These are phyloP conservation scores for Neotoma lepida DNA, from an alignment of 2,113 vertebrate genomes.

Conservation along the genomic window DNA sequence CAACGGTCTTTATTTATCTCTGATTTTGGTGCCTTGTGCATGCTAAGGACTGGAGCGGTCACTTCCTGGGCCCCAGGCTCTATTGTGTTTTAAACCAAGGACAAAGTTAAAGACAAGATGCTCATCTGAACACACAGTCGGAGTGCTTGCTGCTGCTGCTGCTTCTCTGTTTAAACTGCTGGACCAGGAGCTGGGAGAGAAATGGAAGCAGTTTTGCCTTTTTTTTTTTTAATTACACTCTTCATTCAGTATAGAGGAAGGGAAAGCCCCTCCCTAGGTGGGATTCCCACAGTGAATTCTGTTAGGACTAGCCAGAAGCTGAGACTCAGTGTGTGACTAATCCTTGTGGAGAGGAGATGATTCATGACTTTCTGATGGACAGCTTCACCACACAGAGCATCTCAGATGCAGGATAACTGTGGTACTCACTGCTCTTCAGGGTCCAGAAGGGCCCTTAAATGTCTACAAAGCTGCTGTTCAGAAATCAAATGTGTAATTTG, in stretches of 20 bases:
- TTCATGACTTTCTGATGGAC: neutral
- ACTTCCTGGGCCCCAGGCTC: neutral
- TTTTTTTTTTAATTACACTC: neutral
- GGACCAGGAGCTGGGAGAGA: neutral
- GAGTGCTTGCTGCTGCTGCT: fast-evolving
- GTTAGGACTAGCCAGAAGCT: neutral
- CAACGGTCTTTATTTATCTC: neutral
- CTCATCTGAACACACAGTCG: neutral
- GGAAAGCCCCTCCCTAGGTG: neutral
- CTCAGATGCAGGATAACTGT: neutral
- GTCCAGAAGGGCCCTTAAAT: neutral
- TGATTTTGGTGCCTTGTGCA: neutral
- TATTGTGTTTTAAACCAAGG: neutral
- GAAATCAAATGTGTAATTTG: neutral
- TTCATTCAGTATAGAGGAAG: neutral
- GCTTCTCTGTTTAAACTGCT: neutral
- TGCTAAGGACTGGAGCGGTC: neutral
- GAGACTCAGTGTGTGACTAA: constrained; percentile 40
- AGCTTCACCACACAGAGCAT: neutral
- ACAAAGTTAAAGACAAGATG: neutral
- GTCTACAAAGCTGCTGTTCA: neutral
- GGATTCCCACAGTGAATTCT: neutral
- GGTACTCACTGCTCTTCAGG: neutral
- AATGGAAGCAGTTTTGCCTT: neutral
- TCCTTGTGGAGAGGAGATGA: neutral